phyloP scores from a whole-genome alignment of 2,888 invertebrate species.

The Oligia fasciuncula region DNA sequence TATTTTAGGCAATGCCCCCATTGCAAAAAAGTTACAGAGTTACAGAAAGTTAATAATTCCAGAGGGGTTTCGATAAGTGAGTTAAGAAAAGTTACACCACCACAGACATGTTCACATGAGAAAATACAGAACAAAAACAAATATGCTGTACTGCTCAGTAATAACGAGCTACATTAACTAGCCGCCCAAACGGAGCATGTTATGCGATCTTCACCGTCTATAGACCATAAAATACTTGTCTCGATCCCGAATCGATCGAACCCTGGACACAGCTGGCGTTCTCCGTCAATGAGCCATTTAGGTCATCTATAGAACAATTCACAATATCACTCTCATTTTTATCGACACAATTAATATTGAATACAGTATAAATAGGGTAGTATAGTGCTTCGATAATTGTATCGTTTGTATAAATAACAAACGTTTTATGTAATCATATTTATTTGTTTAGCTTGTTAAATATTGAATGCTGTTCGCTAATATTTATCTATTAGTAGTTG shows the following conservation, averaged over 20 bases:
- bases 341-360: constrained; percentile 37
- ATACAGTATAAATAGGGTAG: constrained; percentile 1
- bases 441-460: constrained; percentile 27
- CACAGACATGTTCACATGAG: neutral
- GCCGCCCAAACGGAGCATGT: constrained; percentile 22
- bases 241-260: constrained; percentile 43
- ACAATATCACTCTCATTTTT: constrained; percentile 49
- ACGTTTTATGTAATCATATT: constrained; percentile 9
- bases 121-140: neutral
- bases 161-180: constrained; percentile 11
- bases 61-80: neutral
- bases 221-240: constrained; percentile 45
- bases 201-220: constrained; percentile 30
- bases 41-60: neutral
- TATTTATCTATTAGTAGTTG: constrained; percentile 32
- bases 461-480: constrained; percentile 36
- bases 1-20: neutral
- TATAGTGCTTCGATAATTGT: constrained; percentile 20
- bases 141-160: neutral
- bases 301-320: constrained; percentile 34
- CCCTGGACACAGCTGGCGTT: constrained; percentile 48
- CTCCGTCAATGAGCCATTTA: constrained; percentile 46
- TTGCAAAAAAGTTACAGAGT: neutral
- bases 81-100: neutral
- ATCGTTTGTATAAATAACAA: constrained; percentile 7